Conservation (phyloP, 2,888 invertebrate genomes). For the Ochropleura plecta region DNA sequence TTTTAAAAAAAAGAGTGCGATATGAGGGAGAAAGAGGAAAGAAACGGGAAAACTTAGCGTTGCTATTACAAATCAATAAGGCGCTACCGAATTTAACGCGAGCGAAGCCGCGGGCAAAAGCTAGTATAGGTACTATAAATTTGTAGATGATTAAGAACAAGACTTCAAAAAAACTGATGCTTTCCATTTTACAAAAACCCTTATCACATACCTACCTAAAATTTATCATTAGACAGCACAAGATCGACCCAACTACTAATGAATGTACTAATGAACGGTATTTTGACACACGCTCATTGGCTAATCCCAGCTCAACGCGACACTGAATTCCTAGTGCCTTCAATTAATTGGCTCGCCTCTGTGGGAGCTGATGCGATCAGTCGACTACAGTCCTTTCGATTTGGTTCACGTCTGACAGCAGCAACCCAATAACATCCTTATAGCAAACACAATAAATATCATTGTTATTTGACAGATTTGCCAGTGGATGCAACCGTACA, state of each 20-base stretch:
- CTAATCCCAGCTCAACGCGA: slow-evolving; percentile 58
- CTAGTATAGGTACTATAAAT: too few relatives aligned
- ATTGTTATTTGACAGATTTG: background rate
- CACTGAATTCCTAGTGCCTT: slow-evolving; percentile 57
- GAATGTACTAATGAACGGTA: slow-evolving; percentile 52
- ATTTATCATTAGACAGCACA: slow-evolving; percentile 21
- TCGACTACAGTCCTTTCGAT: slow-evolving; percentile 17
- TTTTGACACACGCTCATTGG: slow-evolving; percentile 54
- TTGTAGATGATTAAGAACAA: too few relatives aligned
- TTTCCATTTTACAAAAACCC: background rate
- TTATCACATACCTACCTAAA: background rate
- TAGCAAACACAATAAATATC: fast-evolving
- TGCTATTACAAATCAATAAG: too few relatives aligned
- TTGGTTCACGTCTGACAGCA: background rate
- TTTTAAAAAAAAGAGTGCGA: too few relatives aligned
- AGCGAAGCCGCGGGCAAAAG: too few relatives aligned
- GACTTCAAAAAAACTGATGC: too few relatives aligned
- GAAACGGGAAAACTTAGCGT: too few relatives aligned
- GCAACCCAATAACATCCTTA: background rate
- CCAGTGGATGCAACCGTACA: background rate
- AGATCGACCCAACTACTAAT: slow-evolving; percentile 45
- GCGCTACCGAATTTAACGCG: too few relatives aligned
- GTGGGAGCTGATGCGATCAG: slow-evolving; percentile 53
- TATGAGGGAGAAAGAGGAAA: too few relatives aligned
- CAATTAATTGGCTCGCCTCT: slow-evolving; percentile 64